These are phyloP conservation scores for Lasioglossum baleicum DNA, from an alignment of 1,140 invertebrate genomes.

Conservation along the genomic window DNA sequence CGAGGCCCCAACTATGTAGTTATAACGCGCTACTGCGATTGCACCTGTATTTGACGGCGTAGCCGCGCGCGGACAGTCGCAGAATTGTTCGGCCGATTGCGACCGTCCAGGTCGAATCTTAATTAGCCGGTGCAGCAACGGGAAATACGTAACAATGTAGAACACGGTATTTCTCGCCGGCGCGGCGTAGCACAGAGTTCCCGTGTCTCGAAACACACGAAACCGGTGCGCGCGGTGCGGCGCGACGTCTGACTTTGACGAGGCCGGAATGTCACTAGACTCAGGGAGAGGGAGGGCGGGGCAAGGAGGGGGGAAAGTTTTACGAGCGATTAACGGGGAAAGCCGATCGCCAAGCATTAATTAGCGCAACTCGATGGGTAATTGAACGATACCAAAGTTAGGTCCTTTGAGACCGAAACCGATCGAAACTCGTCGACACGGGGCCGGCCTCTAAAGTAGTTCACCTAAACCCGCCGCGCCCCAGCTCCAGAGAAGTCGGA, in stretches of 20 bases:
- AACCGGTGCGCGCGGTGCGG: too few relatives aligned
- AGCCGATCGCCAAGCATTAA: conserved; percentile 28
- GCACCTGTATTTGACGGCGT: too few relatives aligned
- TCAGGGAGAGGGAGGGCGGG: too few relatives aligned
- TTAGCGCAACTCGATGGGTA: conserved; percentile 38
- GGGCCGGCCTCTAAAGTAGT: background rate
- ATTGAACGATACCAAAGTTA: conserved; percentile 16
- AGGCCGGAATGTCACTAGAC: background rate
- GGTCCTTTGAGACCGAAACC: conserved; percentile 19
- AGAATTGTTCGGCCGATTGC: too few relatives aligned
- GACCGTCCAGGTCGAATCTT: background rate
- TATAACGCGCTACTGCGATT: too few relatives aligned
- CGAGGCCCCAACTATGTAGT: too few relatives aligned
- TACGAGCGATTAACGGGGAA: conserved; percentile 13
- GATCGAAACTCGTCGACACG: conserved; percentile 17
- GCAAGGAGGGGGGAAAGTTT: conserved; percentile 12
- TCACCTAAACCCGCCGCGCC: background rate
- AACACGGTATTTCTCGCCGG: background rate
- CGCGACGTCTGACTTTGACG: conserved; percentile 15
- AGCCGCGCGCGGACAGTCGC: too few relatives aligned
- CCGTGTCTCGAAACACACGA: background rate
- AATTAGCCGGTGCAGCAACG: background rate
- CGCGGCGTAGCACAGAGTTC: background rate
- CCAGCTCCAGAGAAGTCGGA: conserved; percentile 1
- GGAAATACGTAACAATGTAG: background rate